Percentiles rank a stretch among this genome's conserved stretches.
These are phyloP conservation scores for Anguilla japonica DNA, from an alignment of 2,113 vertebrate species.

Conservation along the genomic window DNA sequence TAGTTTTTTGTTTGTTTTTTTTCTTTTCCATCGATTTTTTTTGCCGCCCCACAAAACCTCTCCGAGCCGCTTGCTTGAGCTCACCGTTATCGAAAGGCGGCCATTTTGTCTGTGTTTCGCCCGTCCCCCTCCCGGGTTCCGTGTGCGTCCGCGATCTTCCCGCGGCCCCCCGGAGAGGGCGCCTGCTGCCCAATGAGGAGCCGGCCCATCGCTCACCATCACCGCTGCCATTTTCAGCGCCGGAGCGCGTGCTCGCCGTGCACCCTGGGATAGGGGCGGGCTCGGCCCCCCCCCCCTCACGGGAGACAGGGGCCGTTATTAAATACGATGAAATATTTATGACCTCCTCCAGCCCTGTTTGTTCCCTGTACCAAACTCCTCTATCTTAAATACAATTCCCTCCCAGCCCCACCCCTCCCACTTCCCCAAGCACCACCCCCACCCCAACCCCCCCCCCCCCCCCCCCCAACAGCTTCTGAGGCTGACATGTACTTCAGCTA, in stretches of 20 bases:
- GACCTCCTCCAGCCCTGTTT: constrained; percentile 43
- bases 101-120: neutral
- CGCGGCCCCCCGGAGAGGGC: constrained; percentile 18
- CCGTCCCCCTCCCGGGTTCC: neutral
- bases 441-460: neutral
- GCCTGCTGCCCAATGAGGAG: constrained; percentile 50
- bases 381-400: constrained; percentile 8
- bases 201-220: constrained; percentile 49
- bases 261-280: constrained; percentile 24
- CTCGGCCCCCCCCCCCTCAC: constrained; percentile 38
- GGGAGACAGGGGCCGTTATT: constrained; percentile 42
- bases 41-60: too few relatives aligned
- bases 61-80: too few relatives aligned
- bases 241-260: constrained; percentile 37
- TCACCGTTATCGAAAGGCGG: neutral
- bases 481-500: neutral
- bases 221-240: constrained; percentile 43
- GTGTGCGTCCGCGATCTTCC: neutral
- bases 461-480: neutral
- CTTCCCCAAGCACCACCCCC: neutral
- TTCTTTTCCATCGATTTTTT: too few relatives aligned
- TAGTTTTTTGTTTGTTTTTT: too few relatives aligned
- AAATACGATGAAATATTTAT: constrained; percentile 54
- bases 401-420: neutral
- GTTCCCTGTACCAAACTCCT: constrained; percentile 46